phyloP scores from a whole-genome alignment of 2,888 invertebrate genomes.

The Cyclophora albipunctata region DNA sequence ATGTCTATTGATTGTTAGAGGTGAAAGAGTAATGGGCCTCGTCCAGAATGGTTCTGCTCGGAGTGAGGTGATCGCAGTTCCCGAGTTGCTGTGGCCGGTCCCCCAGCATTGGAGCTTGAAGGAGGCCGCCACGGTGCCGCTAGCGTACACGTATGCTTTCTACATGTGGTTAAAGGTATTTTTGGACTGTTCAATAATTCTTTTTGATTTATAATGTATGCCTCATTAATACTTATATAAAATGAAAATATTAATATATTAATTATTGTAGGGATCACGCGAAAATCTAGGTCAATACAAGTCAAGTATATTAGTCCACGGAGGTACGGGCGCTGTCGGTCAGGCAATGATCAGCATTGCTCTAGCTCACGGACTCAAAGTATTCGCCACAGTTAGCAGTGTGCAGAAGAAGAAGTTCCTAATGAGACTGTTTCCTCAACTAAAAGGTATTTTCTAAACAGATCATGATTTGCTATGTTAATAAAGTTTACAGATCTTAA shows the following conservation, averaged over 20 bases:
- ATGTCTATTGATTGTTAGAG: slow-evolving; percentile 29
- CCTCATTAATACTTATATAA: no score
- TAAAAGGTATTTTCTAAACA: slow-evolving; percentile 30
- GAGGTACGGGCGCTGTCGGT: slow-evolving; percentile 48
- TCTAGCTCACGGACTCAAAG: slow-evolving; percentile 33
- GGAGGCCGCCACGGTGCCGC: slow-evolving; percentile 85
- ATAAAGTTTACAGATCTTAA: no score
- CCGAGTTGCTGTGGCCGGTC: slow-evolving; percentile 76
- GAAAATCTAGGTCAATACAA: no score
- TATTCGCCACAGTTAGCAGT: slow-evolving; percentile 47
- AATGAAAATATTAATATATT: no score
- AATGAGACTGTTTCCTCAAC: slow-evolving; percentile 36
- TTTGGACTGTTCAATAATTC: no score
- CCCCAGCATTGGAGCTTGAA: slow-evolving; percentile 81
- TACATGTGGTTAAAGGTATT: slow-evolving; percentile 25
- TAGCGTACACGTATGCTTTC: slow-evolving; percentile 78
- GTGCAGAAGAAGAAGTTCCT: slow-evolving; percentile 41
- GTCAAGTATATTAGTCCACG: slow-evolving; percentile 35
- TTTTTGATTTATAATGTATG: no score
- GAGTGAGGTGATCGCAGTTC: slow-evolving; percentile 63
- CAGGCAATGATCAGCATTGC: slow-evolving; percentile 47
- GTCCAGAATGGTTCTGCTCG: slow-evolving; percentile 66
- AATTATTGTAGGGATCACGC: no score
- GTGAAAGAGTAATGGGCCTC: slow-evolving; percentile 78
- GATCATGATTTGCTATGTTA: no score